phyloP scores from a whole-genome alignment of 1,140 invertebrate genomes.

The Drosophila hydei region DNA sequence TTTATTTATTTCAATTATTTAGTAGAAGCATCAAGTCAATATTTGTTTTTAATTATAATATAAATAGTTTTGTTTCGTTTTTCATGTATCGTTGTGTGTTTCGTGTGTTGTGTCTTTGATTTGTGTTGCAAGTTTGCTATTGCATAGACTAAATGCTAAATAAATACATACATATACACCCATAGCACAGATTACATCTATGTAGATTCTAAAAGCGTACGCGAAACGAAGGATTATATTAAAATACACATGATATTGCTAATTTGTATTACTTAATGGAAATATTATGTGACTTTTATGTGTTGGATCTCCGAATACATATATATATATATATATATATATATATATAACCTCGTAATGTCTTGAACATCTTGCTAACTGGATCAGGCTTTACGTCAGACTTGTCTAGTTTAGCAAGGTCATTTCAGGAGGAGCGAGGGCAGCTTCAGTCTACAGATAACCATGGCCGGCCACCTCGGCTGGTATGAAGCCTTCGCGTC shows the following conservation, averaged over 20 bases:
- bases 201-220: slow-evolving; percentile 72
- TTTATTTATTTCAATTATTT: slow-evolving; percentile 64
- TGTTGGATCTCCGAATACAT: too few relatives aligned
- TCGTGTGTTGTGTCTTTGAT: slow-evolving; percentile 59
- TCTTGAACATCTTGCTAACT: neutral
- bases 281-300: slow-evolving; percentile 4
- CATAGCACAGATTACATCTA: slow-evolving; percentile 62
- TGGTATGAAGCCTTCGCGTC: slow-evolving; percentile 90
- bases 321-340: too few relatives aligned
- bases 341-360: neutral
- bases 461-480: slow-evolving; percentile 90
- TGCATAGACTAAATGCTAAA: slow-evolving; percentile 40
- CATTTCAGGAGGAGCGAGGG: neutral
- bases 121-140: slow-evolving; percentile 54
- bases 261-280: slow-evolving; percentile 17
- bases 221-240: slow-evolving; percentile 46
- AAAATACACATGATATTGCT: slow-evolving; percentile 36
- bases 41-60: slow-evolving; percentile 51
- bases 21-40: slow-evolving; percentile 79
- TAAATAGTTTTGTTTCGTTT: slow-evolving; percentile 64
- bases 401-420: too few relatives aligned
- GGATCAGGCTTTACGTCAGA: too few relatives aligned
- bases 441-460: slow-evolving; percentile 85
- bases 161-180: slow-evolving; percentile 53
- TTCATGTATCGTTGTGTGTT: slow-evolving; percentile 14